Percentiles rank a stretch among this genome's conserved stretches.
phyloP scores from a whole-genome alignment of 2,888 invertebrate genomes.

The Scelioninae gen. 2 region DNA sequence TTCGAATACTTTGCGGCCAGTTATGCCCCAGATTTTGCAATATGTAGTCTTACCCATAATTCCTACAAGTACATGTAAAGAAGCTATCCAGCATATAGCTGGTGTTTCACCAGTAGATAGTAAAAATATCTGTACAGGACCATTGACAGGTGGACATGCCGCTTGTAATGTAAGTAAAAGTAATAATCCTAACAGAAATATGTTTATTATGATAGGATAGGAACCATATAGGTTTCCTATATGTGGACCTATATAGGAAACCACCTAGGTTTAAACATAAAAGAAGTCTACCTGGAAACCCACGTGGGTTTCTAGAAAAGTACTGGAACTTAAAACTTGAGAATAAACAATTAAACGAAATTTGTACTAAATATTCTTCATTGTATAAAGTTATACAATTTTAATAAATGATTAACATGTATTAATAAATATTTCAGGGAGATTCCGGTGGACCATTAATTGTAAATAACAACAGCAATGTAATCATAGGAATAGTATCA shows the following conservation, averaged over 20 bases:
- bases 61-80: conserved; percentile 63
- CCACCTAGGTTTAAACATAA: no score
- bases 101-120: conserved; percentile 62
- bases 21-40: conserved; percentile 69
- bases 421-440: conserved; percentile 72
- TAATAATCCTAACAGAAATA: no score
- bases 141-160: conserved; percentile 53
- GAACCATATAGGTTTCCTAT: no score
- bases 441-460: conserved; percentile 78
- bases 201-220: no score
- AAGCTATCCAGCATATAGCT: conserved; percentile 60
- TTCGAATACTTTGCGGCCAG: conserved; percentile 68
- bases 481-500: conserved; percentile 79
- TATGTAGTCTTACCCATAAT: conserved; percentile 67
- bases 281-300: no score
- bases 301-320: no score
- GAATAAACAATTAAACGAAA: no score
- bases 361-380: no score
- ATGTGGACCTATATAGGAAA: no score
- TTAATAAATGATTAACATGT: no score
- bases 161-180: conserved; percentile 54
- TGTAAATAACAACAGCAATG: conserved; percentile 77
- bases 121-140: conserved; percentile 67
- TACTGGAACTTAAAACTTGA: no score
- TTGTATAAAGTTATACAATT: no score